Evolutionary conservation across 2,113 vertebrate genomes (phyloP).

Genomic region (Dasyurus viverrinus): DNA sequence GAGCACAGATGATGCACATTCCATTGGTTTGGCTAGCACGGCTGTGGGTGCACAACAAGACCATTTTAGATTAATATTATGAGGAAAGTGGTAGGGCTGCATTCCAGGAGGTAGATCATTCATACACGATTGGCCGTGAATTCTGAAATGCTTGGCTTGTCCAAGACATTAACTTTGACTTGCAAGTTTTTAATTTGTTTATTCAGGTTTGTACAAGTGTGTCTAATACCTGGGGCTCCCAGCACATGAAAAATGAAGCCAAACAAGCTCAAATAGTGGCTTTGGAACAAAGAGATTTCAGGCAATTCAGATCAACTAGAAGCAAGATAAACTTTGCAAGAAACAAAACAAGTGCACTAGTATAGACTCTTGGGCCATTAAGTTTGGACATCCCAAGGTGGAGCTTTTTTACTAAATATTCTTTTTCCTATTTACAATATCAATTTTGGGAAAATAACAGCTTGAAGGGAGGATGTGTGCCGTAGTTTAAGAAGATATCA

Average conservation of each 20-base stretch:
- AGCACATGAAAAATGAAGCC: neutral
- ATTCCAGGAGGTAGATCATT: neutral
- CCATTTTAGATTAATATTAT: slow-evolving; percentile 19
- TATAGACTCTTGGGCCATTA: neutral
- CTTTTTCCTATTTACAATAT: slow-evolving; percentile 17
- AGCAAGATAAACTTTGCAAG: neutral
- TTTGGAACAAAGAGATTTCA: slow-evolving; percentile 24
- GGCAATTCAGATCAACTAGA: neutral
- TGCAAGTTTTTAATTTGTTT: slow-evolving; percentile 48
- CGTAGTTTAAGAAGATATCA: neutral
- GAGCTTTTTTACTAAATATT: neutral
- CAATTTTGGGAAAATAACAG: slow-evolving; percentile 12
- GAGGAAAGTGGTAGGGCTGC: neutral
- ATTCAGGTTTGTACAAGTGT: slow-evolving; percentile 47
- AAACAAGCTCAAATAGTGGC: slow-evolving; percentile 18
- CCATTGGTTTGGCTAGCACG: neutral
- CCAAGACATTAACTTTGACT: slow-evolving; percentile 23
- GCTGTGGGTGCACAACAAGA: neutral
- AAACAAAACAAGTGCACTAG: neutral
- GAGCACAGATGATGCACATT: neutral
- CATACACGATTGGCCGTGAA: slow-evolving; percentile 11
- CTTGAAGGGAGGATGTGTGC: neutral
- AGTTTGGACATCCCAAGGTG: neutral
- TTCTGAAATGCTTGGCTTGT: slow-evolving; percentile 49
- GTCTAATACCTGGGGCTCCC: neutral